Conservation (phyloP, 1,140 invertebrate genomes). For the Panonychus citri region DNA sequence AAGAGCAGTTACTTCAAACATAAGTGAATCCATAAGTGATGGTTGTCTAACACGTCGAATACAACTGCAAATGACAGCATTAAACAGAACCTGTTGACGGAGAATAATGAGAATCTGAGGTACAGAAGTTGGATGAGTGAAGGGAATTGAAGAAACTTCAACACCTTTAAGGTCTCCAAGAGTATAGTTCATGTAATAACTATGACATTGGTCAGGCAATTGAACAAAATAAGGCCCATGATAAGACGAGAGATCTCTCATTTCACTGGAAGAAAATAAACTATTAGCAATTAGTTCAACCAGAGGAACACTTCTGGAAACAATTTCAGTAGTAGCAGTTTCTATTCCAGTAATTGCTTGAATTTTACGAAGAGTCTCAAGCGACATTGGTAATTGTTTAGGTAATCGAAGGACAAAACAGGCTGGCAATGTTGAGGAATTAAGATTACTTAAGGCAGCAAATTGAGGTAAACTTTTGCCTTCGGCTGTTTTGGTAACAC, state of each 20-base stretch:
- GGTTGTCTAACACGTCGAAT: constrained; percentile 34
- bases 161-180: constrained; percentile 43
- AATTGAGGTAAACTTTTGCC: constrained; percentile 56
- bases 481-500: constrained; percentile 40
- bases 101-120: constrained; percentile 57
- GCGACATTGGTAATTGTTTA: constrained; percentile 60
- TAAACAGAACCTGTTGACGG: constrained; percentile 73
- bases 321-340: not conserved
- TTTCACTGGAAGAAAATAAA: not conserved
- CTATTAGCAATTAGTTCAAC: constrained; percentile 7
- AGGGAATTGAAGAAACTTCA: constrained; percentile 56
- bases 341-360: constrained; percentile 35
- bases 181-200: constrained; percentile 69
- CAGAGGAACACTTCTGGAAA: not conserved
- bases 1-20: constrained; percentile 71
- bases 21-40: constrained; percentile 18
- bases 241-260: not conserved
- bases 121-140: constrained; percentile 81
- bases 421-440: constrained; percentile 66
- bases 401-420: constrained; percentile 67
- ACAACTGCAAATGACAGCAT: constrained; percentile 61
- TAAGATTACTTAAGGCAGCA: constrained; percentile 45
- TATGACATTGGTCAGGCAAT: constrained; percentile 76
- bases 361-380: constrained; percentile 43
- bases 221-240: constrained; percentile 23